phyloP scores from a whole-genome alignment of 2,888 invertebrate genomes.

The Brachycybe producta region DNA sequence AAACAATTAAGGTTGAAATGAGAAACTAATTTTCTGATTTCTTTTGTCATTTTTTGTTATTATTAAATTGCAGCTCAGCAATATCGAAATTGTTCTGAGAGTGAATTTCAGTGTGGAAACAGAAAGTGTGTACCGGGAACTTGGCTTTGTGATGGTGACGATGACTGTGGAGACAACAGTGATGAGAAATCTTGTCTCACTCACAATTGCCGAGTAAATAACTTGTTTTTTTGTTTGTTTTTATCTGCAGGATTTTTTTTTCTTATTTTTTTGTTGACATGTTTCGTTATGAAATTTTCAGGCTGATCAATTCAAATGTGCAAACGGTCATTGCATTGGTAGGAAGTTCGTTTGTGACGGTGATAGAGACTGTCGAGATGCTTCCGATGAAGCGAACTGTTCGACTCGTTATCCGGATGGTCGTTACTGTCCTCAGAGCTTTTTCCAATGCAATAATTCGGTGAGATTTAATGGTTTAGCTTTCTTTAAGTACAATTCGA shows the following conservation, averaged over 20 bases:
- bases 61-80: conserved; percentile 38
- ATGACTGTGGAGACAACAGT: conserved; percentile 89
- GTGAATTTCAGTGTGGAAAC: conserved; percentile 75
- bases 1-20: no score
- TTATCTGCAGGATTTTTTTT: background rate
- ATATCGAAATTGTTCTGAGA: conserved; percentile 84
- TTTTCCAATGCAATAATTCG: conserved; percentile 85
- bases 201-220: conserved; percentile 57
- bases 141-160: conserved; percentile 91
- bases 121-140: conserved; percentile 82
- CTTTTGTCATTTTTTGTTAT: background rate
- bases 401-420: conserved; percentile 77
- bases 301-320: conserved; percentile 81
- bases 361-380: conserved; percentile 72
- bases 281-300: conserved; percentile 24
- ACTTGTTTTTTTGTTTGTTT: conserved; percentile 1
- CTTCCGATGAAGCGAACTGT: conserved; percentile 80
- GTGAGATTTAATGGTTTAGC: conserved; percentile 26
- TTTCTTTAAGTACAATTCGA: background rate
- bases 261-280: background rate
- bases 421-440: conserved; percentile 73
- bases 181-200: conserved; percentile 75
- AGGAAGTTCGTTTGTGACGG: conserved; percentile 79
- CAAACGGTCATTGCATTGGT: conserved; percentile 84
- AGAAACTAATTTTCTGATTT: background rate